Conservation (phyloP, 2,113 vertebrate genomes). For the Platysteira castanea region DNA sequence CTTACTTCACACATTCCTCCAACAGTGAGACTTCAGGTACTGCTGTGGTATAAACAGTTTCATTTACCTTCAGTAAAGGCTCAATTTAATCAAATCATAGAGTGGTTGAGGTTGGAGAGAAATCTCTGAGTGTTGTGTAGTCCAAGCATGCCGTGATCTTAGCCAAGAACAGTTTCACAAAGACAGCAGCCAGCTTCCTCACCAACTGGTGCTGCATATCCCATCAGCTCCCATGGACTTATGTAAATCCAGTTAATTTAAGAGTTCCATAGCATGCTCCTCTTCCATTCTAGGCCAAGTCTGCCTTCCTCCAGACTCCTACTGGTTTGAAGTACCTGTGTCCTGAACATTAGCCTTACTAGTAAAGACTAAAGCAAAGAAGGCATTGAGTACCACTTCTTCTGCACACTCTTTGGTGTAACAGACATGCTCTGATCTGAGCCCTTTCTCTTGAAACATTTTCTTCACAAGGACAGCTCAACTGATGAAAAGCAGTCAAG, state of each 20-base stretch:
- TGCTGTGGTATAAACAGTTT: background rate
- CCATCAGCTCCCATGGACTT: background rate
- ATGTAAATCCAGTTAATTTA: background rate
- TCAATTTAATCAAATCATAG: background rate
- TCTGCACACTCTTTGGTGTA: background rate
- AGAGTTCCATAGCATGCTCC: background rate
- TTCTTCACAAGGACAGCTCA: background rate
- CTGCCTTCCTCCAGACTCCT: background rate
- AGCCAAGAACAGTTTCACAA: background rate
- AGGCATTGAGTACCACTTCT: rapidly evolving
- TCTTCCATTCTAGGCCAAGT: background rate
- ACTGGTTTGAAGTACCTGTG: background rate
- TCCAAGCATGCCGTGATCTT: rapidly evolving
- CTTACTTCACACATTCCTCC: background rate
- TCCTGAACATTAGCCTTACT: background rate
- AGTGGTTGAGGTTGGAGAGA: background rate
- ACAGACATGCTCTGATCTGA: rapidly evolving
- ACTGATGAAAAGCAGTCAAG: background rate
- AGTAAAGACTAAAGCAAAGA: background rate
- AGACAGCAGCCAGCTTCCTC: background rate
- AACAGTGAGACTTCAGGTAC: background rate
- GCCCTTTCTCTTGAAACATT: too few species aligned
- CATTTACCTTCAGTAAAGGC: background rate
- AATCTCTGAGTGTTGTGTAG: background rate
- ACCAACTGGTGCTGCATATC: background rate